Conservation (phyloP, 2,113 vertebrate species). For the Varanus salvator region DNA sequence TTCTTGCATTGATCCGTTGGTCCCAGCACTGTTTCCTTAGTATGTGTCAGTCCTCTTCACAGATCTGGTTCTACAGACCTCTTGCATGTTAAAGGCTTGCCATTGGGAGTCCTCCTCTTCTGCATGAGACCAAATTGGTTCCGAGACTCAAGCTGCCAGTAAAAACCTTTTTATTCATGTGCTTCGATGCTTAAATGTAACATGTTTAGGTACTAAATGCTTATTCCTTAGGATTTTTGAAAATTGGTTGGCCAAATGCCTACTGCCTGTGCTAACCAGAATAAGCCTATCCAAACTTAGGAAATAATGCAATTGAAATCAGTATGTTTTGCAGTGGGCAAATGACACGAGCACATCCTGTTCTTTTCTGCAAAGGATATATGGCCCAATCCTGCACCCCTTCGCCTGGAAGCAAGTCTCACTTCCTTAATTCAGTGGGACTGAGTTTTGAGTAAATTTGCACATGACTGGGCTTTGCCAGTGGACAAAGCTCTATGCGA, state of each 20-base stretch:
- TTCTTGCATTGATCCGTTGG: constrained; percentile 46
- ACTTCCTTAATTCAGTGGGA: not conserved
- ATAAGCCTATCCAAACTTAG: constrained; percentile 45
- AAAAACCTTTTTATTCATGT: not conserved
- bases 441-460: not conserved
- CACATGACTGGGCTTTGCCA: not conserved
- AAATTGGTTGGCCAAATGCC: constrained; percentile 19
- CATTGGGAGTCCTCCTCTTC: not conserved
- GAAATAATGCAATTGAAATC: not conserved
- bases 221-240: not conserved
- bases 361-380: not conserved
- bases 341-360: constrained; percentile 14
- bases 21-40: constrained; percentile 20
- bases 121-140: not conserved
- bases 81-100: constrained; percentile 14
- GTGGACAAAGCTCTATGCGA: not conserved
- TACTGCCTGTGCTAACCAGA: constrained; percentile 46
- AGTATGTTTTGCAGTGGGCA: constrained; percentile 47
- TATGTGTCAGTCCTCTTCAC: not conserved
- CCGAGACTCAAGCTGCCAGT: constrained; percentile 10
- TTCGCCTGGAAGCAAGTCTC: not conserved
- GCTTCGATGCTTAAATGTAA: not conserved
- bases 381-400: not conserved
- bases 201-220: not conserved
- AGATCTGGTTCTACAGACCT: constrained; percentile 10